These are phyloP conservation scores for Trachythela sp. DNA, from an alignment of 64 coral and sea anemone species.

Conservation along the genomic window DNA sequence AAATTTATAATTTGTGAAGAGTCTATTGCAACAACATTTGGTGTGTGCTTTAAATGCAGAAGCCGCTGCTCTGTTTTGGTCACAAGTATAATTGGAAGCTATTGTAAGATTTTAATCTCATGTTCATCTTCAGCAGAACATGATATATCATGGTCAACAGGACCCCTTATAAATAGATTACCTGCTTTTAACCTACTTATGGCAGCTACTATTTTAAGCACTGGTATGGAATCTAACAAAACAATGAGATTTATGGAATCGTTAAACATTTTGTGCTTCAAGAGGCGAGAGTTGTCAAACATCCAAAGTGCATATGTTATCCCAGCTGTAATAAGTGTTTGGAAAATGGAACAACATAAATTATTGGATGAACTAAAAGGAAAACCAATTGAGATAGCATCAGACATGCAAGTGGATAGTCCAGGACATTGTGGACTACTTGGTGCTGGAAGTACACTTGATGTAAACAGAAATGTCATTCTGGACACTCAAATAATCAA, in stretches of 20 bases:
- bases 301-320: neutral
- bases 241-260: neutral
- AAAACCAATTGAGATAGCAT: too few species aligned
- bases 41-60: conserved; percentile 1
- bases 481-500: too few species aligned
- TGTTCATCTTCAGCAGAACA: neutral
- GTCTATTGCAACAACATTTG: neutral
- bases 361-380: conserved; percentile 1
- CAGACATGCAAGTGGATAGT: too few species aligned
- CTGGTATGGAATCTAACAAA: neutral
- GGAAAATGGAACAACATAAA: neutral
- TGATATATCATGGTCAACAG: conserved; percentile 2
- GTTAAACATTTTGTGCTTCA: conserved; percentile 22
- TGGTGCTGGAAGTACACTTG: too few species aligned
- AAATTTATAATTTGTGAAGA: conserved; percentile 33
- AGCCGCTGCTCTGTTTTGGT: neutral
- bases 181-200: neutral
- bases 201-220: neutral
- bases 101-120: neutral
- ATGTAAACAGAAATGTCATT: too few species aligned
- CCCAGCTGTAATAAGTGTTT: neutral
- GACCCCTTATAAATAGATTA: neutral
- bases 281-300: neutral
- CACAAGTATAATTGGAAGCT: neutral
- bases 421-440: too few species aligned